Evolutionary conservation across 2,113 vertebrate species (phyloP), one percentile per base, ranked within the genome.

Genomic region (Seriola dumerili): DNA sequence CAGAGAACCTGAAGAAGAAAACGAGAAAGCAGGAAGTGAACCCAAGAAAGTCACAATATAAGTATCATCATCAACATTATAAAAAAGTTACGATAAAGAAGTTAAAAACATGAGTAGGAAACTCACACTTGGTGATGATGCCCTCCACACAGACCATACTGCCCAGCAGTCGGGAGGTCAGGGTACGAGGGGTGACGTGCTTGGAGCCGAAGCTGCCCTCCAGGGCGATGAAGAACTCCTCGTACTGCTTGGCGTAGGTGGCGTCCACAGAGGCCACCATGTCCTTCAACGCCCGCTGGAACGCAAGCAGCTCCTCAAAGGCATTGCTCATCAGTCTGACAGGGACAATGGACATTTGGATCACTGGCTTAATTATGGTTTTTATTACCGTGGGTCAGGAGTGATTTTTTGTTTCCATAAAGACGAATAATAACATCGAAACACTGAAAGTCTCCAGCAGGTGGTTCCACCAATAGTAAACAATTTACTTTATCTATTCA

Each of bases 81-180:
- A 36, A 36, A 3, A 3, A 36, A 6, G 34, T 5, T 36, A 36
- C 34, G 29, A 29, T 29, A 29, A 29, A 36, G 34, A 36, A 36
- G 34, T 36, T 36, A 46, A 3, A 13, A 29, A 58, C 8, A 9
- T 23, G 0, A 16, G 19, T 17, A 12, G 5, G 1, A 1, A 23
- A 50, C 97, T 96, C 90, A 99, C 98, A 99, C 81, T 99, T 99
- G 0, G 98, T 99, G 77, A 99, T 95, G 52, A 99, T 99, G 91
- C 98, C 98, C 90, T 99, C 98, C 88, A 99, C 96, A 0, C 98
- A 99, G 88, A 99, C 97, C 16, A 98, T 93, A 91, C 95, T 97
- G 88, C 98, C 96, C 90, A 99, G 96, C 84, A 97, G 97, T 4
- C 96, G 95, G 14, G 98, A 96, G 0, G 97, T 98, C 42, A 99